Base-by-base conservation (phyloP, 2,888 invertebrate genomes). In the Erebia palarica region DNA sequence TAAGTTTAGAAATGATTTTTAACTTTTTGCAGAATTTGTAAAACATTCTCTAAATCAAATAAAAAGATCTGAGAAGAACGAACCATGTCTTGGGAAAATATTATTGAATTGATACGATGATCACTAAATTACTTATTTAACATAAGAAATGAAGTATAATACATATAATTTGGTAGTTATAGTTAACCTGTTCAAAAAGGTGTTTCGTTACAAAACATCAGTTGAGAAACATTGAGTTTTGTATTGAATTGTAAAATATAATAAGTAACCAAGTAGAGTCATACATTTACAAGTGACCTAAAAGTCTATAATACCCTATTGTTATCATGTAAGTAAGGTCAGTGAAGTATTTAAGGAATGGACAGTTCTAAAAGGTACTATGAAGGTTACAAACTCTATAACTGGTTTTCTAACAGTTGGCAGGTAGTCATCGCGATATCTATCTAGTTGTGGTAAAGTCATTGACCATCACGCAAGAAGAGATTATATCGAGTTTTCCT, bases 361-460 rank as follows among this genome's bases (percentile, higher is more conserved):
- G 44, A 57, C 53, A 68, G 51, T 58, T 63, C 57, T 60, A 18
- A 60, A 57, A 65, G 64, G 65, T 36, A 57, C 47, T 65, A 18
- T 57, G 70, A 73, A 60, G 61, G 68, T 68, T 66, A 65, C 63
- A 66, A 68, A 58, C 63, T 49, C 64, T 63, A 13, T 69, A 69
- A 74, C 68, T 36, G 68, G 72, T 72, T 72, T 72, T 51, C 58
- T 70, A 72, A 68, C 27, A 70, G 58, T 16, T 16, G 44, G 21
- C 61, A 44, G 9, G 11, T 44, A 47, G 1, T 13, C 13, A 65
- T 58, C 58, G 58, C 44, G 61, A 70, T 65, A 68, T 68, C 65
- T 72, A 70, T 66, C 65, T 65, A 65, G 70, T 70, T 68, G 70
- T 70, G 74, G 69, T 70, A 74, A 71, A 69, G 71, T 68, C 69